phyloP scores from a whole-genome alignment of 2,888 invertebrate species.

The Hypercompe scribonia region DNA sequence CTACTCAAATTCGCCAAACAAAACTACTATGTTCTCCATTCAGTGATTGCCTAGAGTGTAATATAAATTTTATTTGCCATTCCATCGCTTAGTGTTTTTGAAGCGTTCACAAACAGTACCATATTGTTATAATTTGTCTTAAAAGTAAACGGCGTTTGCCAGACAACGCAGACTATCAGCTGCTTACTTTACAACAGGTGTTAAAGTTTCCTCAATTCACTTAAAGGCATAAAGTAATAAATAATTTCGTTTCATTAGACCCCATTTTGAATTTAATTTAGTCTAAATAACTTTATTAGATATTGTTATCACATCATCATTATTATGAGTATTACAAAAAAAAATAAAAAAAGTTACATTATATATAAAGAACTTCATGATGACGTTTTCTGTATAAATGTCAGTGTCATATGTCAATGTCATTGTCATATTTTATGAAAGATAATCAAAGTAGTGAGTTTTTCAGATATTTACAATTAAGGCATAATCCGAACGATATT shows the following conservation, averaged over 20 bases:
- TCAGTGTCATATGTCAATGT: neutral
- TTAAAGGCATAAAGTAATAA: neutral
- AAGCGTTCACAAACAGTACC: neutral
- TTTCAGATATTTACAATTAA: neutral
- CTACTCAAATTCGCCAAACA: neutral
- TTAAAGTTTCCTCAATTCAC: neutral
- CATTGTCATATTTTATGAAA: neutral
- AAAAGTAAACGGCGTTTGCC: neutral
- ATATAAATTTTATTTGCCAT: neutral
- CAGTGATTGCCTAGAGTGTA: neutral
- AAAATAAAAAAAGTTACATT: too few relatives aligned
- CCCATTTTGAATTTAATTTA: neutral
- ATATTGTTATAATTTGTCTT: neutral
- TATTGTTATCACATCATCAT: too few relatives aligned
- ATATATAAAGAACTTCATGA: neutral
- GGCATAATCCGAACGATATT: neutral
- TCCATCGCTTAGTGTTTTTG: neutral
- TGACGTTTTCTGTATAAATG: neutral
- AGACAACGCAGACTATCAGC: neutral
- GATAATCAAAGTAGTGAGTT: neutral
- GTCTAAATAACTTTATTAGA: neutral
- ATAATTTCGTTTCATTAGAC: neutral
- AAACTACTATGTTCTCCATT: neutral
- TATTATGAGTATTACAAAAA: too few relatives aligned
- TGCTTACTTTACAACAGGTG: neutral